Evolutionary conservation across 2,113 vertebrate genomes (phyloP).

Genomic region (Gopherus flavomarginatus): DNA sequence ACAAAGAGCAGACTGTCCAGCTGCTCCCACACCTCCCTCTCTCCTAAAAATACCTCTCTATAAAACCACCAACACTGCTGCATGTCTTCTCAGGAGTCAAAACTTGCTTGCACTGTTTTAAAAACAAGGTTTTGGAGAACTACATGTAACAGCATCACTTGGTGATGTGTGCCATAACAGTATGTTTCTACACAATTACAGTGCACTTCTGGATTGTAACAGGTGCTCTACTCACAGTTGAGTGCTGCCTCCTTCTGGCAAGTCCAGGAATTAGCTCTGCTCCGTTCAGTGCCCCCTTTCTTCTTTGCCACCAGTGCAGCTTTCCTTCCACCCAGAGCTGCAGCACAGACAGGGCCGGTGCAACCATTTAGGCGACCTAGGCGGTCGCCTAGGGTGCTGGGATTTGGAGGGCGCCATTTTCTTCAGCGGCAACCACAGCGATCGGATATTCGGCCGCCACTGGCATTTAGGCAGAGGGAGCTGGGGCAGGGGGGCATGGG

Average conservation of each 20-base stretch:
- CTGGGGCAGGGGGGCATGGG: no score
- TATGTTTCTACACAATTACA: constrained; percentile 62
- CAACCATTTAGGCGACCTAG: no score
- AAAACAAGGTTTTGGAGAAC: not conserved
- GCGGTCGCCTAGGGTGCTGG: no score
- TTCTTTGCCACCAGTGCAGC: not conserved
- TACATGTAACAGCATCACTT: constrained; percentile 56
- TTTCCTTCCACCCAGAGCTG: not conserved
- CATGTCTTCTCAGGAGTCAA: constrained; percentile 30
- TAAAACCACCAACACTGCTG: constrained; percentile 23
- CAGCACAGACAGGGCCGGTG: no score
- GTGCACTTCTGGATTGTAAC: not conserved
- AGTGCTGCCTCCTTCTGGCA: not conserved
- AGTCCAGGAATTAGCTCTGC: not conserved
- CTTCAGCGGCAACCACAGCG: no score
- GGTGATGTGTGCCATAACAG: constrained; percentile 57
- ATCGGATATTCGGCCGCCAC: no score
- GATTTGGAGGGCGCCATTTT: no score
- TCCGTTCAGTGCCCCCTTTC: not conserved
- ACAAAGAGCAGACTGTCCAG: constrained; percentile 53
- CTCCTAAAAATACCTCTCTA: constrained; percentile 28
- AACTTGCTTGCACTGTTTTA: constrained; percentile 13
- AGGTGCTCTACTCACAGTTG: not conserved
- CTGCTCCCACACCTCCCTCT: constrained; percentile 39
- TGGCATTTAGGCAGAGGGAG: no score